Conservation (phyloP, 2,113 vertebrate species). For the Saguinus midas region DNA sequence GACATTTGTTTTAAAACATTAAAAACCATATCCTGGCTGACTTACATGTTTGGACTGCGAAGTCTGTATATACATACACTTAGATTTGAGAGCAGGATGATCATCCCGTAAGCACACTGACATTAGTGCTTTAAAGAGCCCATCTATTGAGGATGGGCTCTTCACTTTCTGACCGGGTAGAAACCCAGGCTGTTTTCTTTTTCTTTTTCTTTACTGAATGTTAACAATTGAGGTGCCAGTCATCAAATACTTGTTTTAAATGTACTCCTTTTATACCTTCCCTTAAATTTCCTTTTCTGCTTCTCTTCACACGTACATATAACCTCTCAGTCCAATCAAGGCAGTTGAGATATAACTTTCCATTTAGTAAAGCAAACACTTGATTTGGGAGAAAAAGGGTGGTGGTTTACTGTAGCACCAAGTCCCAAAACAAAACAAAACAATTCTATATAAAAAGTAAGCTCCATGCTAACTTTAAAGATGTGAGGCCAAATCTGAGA, state of each 20-base stretch:
- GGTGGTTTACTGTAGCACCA: background rate
- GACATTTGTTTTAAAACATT: slow-evolving; percentile 2
- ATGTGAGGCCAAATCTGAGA: slow-evolving; percentile 33
- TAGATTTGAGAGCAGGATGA: background rate
- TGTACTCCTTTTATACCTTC: background rate
- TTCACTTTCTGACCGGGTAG: background rate
- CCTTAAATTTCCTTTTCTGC: background rate
- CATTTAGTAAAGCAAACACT: background rate
- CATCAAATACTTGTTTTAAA: background rate
- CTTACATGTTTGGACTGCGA: background rate
- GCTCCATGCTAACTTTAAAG: background rate
- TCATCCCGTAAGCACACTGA: background rate
- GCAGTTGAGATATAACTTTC: background rate
- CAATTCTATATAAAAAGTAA: background rate
- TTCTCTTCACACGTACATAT: background rate
- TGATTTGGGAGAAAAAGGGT: background rate
- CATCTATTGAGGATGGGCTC: background rate
- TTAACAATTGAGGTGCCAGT: background rate
- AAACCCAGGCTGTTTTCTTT: background rate
- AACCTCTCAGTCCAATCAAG: background rate
- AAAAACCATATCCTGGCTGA: background rate
- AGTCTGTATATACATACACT: background rate
- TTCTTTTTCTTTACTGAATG: background rate
- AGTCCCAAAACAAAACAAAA: background rate
- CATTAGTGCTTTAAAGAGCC: background rate